Percentiles rank a stretch among this genome's conserved stretches.
phyloP scores from a whole-genome alignment of 2,113 vertebrate species.

The Tychaedon coryphoeus region DNA sequence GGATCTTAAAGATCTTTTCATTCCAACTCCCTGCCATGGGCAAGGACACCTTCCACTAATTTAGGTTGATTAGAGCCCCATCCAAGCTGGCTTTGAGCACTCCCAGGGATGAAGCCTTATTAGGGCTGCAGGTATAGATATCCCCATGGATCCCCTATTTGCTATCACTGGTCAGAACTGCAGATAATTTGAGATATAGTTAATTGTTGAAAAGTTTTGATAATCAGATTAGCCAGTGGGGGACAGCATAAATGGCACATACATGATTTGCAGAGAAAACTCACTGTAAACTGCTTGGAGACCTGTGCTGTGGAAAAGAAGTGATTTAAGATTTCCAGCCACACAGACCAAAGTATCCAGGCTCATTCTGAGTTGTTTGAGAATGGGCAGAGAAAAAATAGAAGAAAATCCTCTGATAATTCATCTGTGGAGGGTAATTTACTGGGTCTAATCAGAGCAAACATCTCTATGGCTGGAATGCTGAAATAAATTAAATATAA shows the following conservation, averaged over 20 bases:
- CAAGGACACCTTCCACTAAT: not conserved
- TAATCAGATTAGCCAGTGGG: not conserved
- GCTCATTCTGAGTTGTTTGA: not conserved
- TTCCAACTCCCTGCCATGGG: not conserved
- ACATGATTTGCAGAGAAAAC: not conserved
- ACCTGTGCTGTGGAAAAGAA: not conserved
- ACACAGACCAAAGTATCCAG: not conserved
- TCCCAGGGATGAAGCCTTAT: not conserved
- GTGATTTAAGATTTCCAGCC: not conserved
- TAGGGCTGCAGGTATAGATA: not conserved
- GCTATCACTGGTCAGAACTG: not conserved
- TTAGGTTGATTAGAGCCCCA: not conserved
- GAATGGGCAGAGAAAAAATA: not conserved
- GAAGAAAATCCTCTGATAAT: constrained; percentile 20
- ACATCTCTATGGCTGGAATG: constrained; percentile 46
- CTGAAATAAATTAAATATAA: constrained; percentile 53
- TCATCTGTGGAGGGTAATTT: constrained; percentile 40
- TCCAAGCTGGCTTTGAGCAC: not conserved
- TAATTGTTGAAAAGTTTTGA: not conserved
- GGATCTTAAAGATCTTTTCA: not conserved
- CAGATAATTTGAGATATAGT: not conserved
- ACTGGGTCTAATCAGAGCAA: constrained; percentile 51
- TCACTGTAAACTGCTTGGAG: not conserved
- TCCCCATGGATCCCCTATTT: not conserved
- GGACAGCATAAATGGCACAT: not conserved